phyloP scores from a whole-genome alignment of 1,140 invertebrate genomes.

The Panonychus citri region DNA sequence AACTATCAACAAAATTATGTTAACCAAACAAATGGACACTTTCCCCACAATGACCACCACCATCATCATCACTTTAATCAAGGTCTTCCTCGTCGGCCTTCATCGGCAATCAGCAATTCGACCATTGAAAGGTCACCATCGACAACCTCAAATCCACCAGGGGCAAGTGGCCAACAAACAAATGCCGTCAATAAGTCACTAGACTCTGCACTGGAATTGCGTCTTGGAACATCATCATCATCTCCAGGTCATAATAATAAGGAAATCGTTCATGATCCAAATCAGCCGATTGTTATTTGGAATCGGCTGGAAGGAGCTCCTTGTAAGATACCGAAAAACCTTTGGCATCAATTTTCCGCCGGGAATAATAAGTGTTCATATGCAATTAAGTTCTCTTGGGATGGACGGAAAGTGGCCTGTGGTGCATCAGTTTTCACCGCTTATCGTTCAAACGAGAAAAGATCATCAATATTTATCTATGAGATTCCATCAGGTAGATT shows the following conservation, averaged over 20 bases:
- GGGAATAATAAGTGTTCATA: constrained; percentile 2
- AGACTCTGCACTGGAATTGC: too few species aligned
- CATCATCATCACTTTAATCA: too few species aligned
- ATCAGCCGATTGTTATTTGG: not conserved
- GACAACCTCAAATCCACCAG: not conserved
- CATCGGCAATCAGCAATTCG: too few species aligned
- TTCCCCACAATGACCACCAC: not conserved
- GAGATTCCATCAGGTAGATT: not conserved
- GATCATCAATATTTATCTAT: constrained; percentile 3
- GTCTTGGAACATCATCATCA: too few species aligned
- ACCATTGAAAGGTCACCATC: too few species aligned
- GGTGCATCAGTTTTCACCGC: constrained; percentile 1
- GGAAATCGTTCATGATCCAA: not conserved
- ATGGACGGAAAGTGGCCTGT: not conserved
- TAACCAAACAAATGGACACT: too few species aligned
- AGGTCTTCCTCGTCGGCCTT: too few species aligned
- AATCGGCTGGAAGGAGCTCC: not conserved
- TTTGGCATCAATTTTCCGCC: constrained; percentile 1
- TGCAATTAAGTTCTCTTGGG: not conserved
- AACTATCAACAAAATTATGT: too few species aligned
- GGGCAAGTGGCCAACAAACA: not conserved
- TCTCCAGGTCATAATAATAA: not conserved
- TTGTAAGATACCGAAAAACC: not conserved
- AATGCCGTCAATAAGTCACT: too few species aligned
- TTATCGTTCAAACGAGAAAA: not conserved